Conservation (phyloP, 2,888 invertebrate species). For the Pollenia angustigena region DNA sequence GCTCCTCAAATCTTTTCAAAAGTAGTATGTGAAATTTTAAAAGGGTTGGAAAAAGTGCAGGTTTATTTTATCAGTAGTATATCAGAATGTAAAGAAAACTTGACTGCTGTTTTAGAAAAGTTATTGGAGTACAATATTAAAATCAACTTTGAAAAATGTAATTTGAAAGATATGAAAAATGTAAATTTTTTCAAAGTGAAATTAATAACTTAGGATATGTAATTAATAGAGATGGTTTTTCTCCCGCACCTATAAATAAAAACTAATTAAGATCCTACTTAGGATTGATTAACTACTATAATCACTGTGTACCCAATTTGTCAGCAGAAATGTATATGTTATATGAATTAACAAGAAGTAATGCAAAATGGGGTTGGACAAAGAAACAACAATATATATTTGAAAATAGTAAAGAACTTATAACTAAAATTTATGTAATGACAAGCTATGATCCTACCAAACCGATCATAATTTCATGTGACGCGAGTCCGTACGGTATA, state of each 20-base stretch:
- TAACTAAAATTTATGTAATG: constrained; percentile 37
- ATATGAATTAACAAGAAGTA: constrained; percentile 53
- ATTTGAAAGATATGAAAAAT: no score
- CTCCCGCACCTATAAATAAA: constrained; percentile 36
- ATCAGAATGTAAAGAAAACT: constrained; percentile 25
- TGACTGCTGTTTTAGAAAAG: constrained; percentile 13
- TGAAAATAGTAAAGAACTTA: constrained; percentile 53
- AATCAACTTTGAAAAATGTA: constrained; percentile 46
- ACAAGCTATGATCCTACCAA: constrained; percentile 49
- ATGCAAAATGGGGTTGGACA: constrained; percentile 48
- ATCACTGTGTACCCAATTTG: constrained; percentile 61
- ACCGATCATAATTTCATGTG: constrained; percentile 55
- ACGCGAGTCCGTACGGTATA: constrained; percentile 57
- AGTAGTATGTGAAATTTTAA: constrained; percentile 49
- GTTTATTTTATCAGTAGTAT: constrained; percentile 38
- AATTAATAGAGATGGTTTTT: constrained; percentile 35
- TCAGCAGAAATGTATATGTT: constrained; percentile 55
- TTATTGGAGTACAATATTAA: constrained; percentile 39
- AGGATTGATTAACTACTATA: constrained; percentile 66
- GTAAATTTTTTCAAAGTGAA: constrained; percentile 36
- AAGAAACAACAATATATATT: constrained; percentile 38
- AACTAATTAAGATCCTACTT: constrained; percentile 34
- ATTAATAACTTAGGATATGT: constrained; percentile 43
- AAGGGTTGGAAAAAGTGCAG: constrained; percentile 19
- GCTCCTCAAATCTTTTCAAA: constrained; percentile 50